A percentile compares a stretch with the other conserved stretches of the same genome.
Conservation (phyloP, 2,797 vertebrate species). For the Alfaro cultratus region DNA sequence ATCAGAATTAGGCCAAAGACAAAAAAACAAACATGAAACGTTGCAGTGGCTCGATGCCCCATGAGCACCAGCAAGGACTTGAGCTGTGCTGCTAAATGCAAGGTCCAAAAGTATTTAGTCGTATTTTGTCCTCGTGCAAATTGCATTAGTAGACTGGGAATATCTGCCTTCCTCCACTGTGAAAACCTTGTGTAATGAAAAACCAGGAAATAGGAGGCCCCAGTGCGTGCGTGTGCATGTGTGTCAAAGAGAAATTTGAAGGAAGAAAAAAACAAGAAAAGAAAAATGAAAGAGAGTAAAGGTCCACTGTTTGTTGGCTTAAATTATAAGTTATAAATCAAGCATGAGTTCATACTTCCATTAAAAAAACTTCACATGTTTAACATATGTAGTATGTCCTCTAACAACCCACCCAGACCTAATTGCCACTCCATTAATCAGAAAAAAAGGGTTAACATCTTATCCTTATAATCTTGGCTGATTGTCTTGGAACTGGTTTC, state of each 20-base stretch:
- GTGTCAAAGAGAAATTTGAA: not conserved
- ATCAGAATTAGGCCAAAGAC: conserved; percentile 68
- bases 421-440: not conserved
- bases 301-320: not conserved
- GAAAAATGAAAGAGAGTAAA: not conserved
- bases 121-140: conserved; percentile 54
- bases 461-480: not conserved
- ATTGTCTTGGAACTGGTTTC: not conserved
- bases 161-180: conserved; percentile 50
- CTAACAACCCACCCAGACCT: not conserved
- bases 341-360: not conserved
- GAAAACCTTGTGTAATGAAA: conserved; percentile 56
- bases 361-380: not conserved
- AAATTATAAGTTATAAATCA: not conserved
- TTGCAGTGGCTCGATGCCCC: conserved; percentile 47
- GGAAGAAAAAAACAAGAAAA: not conserved
- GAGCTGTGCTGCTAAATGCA: conserved; percentile 58
- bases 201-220: conserved; percentile 43
- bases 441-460: not conserved
- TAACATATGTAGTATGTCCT: not conserved
- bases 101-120: conserved; percentile 50
- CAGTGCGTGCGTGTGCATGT: not conserved
- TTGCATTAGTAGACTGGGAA: conserved; percentile 57
- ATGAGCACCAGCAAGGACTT: conserved; percentile 37
- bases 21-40: conserved; percentile 48